phyloP scores from a whole-genome alignment of 2,113 vertebrate genomes.

The Grallaria varia region DNA sequence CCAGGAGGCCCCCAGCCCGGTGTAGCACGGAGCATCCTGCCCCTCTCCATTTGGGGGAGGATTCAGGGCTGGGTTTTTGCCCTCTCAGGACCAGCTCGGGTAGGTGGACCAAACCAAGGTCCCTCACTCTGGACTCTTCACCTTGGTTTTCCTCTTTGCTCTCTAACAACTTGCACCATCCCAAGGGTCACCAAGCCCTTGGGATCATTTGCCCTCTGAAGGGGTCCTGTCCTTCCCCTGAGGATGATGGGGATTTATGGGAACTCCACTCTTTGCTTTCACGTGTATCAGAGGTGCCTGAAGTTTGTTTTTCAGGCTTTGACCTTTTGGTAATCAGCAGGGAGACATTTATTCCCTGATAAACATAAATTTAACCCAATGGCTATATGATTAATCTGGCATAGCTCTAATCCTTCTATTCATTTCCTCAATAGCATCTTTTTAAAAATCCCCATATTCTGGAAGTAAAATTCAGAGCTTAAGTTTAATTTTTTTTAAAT shows the following conservation, averaged over 20 bases:
- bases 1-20: too few relatives aligned
- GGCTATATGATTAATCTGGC: neutral
- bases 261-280: neutral
- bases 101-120: neutral
- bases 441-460: neutral
- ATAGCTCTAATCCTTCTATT: neutral
- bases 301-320: slow-evolving; percentile 19
- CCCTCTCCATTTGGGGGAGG: fast-evolving
- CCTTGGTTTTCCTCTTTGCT: neutral
- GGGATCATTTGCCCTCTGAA: neutral
- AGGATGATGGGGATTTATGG: neutral
- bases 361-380: neutral
- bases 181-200: fast-evolving
- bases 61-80: neutral
- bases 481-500: neutral
- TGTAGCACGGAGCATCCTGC: neutral
- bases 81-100: neutral
- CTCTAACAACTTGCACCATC: neutral
- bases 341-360: neutral
- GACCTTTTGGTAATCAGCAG: neutral
- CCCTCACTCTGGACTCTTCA: neutral
- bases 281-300: neutral
- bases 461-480: neutral
- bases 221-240: neutral
- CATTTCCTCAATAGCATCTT: neutral